These are phyloP conservation scores for Yponomeuta cagnagella DNA, from an alignment of 2,888 invertebrate species.

Conservation along the genomic window DNA sequence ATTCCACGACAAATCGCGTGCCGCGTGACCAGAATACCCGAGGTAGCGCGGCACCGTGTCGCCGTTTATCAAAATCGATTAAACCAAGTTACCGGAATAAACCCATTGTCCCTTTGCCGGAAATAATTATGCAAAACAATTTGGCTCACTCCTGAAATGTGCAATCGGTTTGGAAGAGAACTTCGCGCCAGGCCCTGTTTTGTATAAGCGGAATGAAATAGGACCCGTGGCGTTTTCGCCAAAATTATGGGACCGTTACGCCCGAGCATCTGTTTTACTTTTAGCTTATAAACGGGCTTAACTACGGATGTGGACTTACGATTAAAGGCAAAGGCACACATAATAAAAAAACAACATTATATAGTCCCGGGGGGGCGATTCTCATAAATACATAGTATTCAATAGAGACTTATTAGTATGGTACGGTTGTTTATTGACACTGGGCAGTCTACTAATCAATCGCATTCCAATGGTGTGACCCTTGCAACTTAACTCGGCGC, in stretches of 20 bases:
- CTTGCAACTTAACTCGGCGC: too few species aligned
- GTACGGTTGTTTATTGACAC: too few species aligned
- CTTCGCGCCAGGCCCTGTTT: neutral
- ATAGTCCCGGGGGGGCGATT: too few species aligned
- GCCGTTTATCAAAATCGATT: too few species aligned
- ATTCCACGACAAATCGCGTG: too few species aligned
- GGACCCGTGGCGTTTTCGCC: neutral
- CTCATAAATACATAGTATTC: too few species aligned
- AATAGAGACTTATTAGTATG: too few species aligned
- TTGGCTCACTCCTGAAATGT: neutral
- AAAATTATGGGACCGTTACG: neutral
- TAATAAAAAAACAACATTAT: too few species aligned
- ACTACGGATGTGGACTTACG: neutral
- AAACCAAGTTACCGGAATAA: neutral
- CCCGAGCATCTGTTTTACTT: neutral
- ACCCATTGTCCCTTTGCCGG: neutral
- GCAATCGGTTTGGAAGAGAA: neutral
- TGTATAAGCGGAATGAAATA: slow-evolving; percentile 6
- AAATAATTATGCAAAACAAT: slow-evolving; percentile 3
- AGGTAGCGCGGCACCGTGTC: too few species aligned
- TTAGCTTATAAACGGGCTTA: neutral
- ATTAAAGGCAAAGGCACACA: neutral
- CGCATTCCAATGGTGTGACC: too few species aligned
- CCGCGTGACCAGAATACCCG: too few species aligned
- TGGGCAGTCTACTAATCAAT: too few species aligned